phyloP scores from a whole-genome alignment of 2,113 vertebrate genomes.

The Myrmecobius fasciatus region DNA sequence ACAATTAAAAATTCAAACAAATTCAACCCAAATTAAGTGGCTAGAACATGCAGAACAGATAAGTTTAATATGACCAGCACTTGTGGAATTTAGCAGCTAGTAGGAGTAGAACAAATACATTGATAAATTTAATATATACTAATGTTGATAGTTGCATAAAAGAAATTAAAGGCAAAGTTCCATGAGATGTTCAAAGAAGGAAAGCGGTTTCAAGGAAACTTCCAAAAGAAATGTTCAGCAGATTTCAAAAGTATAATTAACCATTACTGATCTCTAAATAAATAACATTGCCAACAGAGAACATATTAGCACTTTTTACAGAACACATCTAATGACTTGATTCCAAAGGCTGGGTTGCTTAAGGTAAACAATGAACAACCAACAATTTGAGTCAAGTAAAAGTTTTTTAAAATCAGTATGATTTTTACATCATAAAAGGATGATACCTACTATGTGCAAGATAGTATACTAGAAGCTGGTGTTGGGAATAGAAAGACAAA shows the following conservation, averaged over 20 bases:
- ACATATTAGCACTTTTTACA: not conserved
- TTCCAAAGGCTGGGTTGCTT: not conserved
- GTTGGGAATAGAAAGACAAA: not conserved
- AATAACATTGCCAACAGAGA: slow-evolving; percentile 33
- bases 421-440: not conserved
- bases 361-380: not conserved
- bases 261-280: not conserved
- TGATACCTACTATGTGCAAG: not conserved
- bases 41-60: not conserved
- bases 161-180: not conserved
- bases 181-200: not conserved
- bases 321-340: not conserved
- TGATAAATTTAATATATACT: not conserved
- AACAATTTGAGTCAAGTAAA: slow-evolving; percentile 26
- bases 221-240: not conserved
- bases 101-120: not conserved
- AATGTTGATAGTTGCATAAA: not conserved
- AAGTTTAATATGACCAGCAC: not conserved
- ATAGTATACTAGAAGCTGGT: not conserved
- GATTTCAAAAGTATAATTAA: slow-evolving; percentile 27
- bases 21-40: not conserved
- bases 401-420: not conserved
- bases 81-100: not conserved
- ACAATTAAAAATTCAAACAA: not conserved
- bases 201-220: not conserved